These are phyloP conservation scores for Malurus leucopterus DNA, from an alignment of 2,797 vertebrate species.

Conservation along the genomic window DNA sequence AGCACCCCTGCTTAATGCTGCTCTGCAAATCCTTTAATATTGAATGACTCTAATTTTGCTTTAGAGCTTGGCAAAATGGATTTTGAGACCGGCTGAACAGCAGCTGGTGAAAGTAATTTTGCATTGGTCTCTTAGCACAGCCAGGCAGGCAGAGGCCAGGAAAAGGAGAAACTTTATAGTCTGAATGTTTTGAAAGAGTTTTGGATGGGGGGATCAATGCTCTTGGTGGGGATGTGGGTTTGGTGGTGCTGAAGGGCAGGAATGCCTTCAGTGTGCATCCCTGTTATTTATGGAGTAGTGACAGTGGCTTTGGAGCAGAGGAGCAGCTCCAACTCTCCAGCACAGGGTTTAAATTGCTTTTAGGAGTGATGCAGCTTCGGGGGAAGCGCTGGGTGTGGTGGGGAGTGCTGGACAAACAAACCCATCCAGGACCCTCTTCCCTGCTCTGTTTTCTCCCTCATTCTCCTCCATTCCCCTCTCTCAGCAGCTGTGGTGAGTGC, in stretches of 20 bases:
- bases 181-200: background rate
- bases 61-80: conserved; percentile 7
- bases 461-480: background rate
- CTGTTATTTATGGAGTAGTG: conserved; percentile 35
- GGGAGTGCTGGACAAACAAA: background rate
- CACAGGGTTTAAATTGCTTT: background rate
- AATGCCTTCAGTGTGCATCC: background rate
- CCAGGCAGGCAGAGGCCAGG: background rate
- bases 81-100: background rate
- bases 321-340: background rate
- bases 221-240: background rate
- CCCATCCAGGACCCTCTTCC: background rate
- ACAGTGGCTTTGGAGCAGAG: conserved; percentile 4
- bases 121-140: background rate
- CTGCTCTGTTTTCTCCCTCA: background rate
- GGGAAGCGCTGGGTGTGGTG: background rate
- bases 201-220: background rate
- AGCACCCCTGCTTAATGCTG: background rate
- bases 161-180: background rate
- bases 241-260: background rate
- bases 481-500: background rate
- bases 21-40: conserved; percentile 3
- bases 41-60: conserved; percentile 35
- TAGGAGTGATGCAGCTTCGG: background rate
- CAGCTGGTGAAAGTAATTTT: conserved; percentile 19